These are phyloP conservation scores for Centropus unirufus DNA, from an alignment of 2,113 vertebrate species.

Conservation along the genomic window DNA sequence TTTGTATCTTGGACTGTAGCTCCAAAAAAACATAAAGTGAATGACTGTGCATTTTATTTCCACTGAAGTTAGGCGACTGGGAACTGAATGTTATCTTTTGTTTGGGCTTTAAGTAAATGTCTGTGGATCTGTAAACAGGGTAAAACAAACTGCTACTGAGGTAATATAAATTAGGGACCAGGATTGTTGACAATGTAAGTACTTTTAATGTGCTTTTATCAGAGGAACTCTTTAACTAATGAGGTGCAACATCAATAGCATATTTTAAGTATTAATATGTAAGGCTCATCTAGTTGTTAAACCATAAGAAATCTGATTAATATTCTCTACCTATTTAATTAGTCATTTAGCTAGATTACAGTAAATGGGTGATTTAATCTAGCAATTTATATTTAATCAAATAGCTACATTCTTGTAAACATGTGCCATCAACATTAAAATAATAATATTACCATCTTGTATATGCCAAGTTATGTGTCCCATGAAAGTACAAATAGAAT, in stretches of 20 bases:
- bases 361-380: not conserved
- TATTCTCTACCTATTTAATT: conserved; percentile 27
- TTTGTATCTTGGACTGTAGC: not conserved
- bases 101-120: not conserved
- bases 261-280: not conserved
- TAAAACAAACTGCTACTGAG: not conserved
- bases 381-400: not conserved
- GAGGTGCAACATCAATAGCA: not conserved
- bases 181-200: not conserved
- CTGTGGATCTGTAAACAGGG: not conserved
- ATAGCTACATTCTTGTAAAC: conserved; percentile 9
- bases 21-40: not conserved
- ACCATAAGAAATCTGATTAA: not conserved
- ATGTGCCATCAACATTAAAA: not conserved
- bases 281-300: conserved; percentile 5
- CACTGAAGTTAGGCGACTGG: not conserved
- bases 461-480: not conserved
- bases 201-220: conserved; percentile 14
- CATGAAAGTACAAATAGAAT: not conserved
- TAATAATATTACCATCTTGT: not conserved
- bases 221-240: not conserved
- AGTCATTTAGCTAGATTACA: not conserved
- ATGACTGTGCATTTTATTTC: not conserved
- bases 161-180: not conserved
- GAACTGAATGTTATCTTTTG: not conserved